phyloP scores from a whole-genome alignment of 2,797 vertebrate genomes.

The Cottoperca gobio region DNA sequence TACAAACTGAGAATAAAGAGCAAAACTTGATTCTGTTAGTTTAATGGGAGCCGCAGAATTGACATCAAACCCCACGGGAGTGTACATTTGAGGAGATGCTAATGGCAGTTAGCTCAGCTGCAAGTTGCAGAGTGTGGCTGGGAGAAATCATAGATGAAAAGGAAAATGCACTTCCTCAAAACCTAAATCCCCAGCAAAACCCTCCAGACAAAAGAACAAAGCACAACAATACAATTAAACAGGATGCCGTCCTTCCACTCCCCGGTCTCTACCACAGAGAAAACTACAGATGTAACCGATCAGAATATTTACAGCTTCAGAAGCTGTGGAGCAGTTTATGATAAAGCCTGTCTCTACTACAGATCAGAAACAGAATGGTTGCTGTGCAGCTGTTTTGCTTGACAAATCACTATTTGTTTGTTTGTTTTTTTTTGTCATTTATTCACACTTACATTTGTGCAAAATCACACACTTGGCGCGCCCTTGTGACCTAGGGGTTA shows the following conservation, averaged over 20 bases:
- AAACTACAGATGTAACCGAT: slow-evolving; percentile 7
- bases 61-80: slow-evolving; percentile 13
- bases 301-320: slow-evolving; percentile 3
- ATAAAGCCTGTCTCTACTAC: not conserved
- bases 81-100: slow-evolving; percentile 17
- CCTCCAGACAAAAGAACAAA: slow-evolving; percentile 29
- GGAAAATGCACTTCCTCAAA: slow-evolving; percentile 19
- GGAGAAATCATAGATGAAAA: slow-evolving; percentile 19
- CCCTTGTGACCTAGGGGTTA: not conserved
- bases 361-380: not conserved
- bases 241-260: not conserved
- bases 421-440: not conserved
- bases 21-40: slow-evolving; percentile 8
- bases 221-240: slow-evolving; percentile 20
- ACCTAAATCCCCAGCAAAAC: slow-evolving; percentile 3
- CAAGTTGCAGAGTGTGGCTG: slow-evolving; percentile 3
- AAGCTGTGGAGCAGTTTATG: not conserved
- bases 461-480: not conserved
- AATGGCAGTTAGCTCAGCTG: slow-evolving; percentile 33
- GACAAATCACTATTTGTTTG: too few relatives aligned
- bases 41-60: slow-evolving; percentile 22
- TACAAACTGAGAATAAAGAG: slow-evolving; percentile 7
- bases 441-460: not conserved
- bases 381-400: not conserved
- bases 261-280: slow-evolving; percentile 1